Evolutionary conservation across 2,888 invertebrate species (phyloP).

Genomic region (Luperina nickerlii): DNA sequence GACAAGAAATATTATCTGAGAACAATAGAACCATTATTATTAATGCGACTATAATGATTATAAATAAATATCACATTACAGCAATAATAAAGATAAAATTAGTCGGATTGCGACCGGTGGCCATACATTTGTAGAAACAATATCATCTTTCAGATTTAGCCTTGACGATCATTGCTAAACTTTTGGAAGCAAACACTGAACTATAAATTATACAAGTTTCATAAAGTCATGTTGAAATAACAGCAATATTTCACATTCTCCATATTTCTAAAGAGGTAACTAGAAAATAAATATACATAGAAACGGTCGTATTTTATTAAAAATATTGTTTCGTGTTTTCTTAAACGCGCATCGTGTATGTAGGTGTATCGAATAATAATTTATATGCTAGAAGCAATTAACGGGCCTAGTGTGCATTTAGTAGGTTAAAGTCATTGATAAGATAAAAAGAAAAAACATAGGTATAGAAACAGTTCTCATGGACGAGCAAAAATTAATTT

Average conservation of each 20-base stretch:
- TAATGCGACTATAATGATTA: conserved; percentile 40
- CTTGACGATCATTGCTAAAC: conserved; percentile 46
- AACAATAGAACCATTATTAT: conserved; percentile 54
- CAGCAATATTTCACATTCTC: conserved; percentile 35
- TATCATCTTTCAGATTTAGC: conserved; percentile 31
- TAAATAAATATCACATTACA: conserved; percentile 52
- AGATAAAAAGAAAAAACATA: conserved; percentile 27
- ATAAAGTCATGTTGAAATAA: conserved; percentile 41
- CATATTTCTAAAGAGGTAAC: conserved; percentile 23
- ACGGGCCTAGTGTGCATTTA: conserved; percentile 4
- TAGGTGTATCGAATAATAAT: conserved; percentile 19
- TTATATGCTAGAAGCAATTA: conserved; percentile 22
- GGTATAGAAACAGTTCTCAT: conserved; percentile 19
- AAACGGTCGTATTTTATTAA: background rate
- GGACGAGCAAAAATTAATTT: conserved; percentile 25
- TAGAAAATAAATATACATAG: conserved; percentile 23
- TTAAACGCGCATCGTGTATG: background rate
- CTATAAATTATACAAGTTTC: conserved; percentile 50
- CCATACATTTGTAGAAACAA: conserved; percentile 23
- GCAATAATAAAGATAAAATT: conserved; percentile 32
- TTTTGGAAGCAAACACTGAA: conserved; percentile 23
- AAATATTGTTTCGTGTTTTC: conserved; percentile 4
- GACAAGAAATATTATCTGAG: conserved; percentile 30
- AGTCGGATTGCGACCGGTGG: conserved; percentile 27
- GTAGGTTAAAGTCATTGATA: conserved; percentile 40